Evolutionary conservation across 1,140 invertebrate species (phyloP).

Genomic region (Camponotus vicinus): DNA sequence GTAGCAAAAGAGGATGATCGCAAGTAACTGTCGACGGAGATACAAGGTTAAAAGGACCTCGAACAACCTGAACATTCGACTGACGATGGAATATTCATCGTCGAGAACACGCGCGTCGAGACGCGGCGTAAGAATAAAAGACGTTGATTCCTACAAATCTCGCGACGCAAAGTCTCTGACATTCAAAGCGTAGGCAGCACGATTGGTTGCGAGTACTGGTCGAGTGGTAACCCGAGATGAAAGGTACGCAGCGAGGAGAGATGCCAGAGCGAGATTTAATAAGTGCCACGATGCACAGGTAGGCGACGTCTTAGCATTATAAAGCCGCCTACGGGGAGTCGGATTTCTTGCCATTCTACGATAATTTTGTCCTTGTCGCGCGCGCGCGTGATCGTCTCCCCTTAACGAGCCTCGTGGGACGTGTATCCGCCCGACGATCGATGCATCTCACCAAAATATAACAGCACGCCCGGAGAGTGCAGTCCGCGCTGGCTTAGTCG

Average conservation of each 20-base stretch:
- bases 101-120: not conserved
- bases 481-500: constrained; percentile 12
- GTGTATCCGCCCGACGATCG: constrained; percentile 55
- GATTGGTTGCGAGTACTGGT: constrained; percentile 42
- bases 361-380: constrained; percentile 59
- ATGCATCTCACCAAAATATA: constrained; percentile 50
- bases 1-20: not conserved
- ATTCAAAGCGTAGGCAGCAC: constrained; percentile 62
- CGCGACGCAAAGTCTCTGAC: constrained; percentile 46
- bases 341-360: constrained; percentile 71
- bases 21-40: constrained; percentile 35
- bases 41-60: constrained; percentile 6
- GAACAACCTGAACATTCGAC: constrained; percentile 3
- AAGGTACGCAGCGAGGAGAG: constrained; percentile 59
- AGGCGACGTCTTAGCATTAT: constrained; percentile 77
- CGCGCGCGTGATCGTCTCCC: constrained; percentile 23
- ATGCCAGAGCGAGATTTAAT: constrained; percentile 80
- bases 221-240: constrained; percentile 73
- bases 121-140: not conserved
- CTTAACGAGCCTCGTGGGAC: constrained; percentile 69
- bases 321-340: constrained; percentile 77
- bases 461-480: not conserved
- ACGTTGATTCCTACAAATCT: constrained; percentile 65
- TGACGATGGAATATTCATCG: constrained; percentile 7
- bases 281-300: constrained; percentile 72